A percentile compares a stretch with the other conserved stretches of the same genome.
Conservation (phyloP, 2,888 invertebrate species). For the Cosmia trapezina region DNA sequence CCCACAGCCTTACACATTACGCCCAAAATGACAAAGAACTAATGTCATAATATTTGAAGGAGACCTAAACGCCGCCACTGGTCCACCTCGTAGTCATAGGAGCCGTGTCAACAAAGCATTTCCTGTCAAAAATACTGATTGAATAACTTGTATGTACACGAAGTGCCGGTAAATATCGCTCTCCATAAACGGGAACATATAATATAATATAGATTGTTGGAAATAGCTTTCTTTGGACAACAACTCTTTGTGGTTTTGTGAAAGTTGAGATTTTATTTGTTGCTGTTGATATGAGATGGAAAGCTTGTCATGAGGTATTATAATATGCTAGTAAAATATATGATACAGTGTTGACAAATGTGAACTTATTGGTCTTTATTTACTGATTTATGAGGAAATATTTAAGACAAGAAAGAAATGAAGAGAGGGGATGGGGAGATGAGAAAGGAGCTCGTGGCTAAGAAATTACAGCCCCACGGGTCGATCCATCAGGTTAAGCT, state of each 20-base stretch:
- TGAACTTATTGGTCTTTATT: not conserved
- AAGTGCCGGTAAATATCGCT: constrained; percentile 55
- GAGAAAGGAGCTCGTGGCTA: too few species aligned
- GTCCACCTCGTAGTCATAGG: constrained; percentile 35
- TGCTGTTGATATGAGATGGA: constrained; percentile 18
- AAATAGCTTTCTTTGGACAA: constrained; percentile 56
- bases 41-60: constrained; percentile 63
- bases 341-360: constrained; percentile 3
- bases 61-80: constrained; percentile 52
- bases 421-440: too few species aligned
- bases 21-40: constrained; percentile 53
- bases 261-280: constrained; percentile 56
- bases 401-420: not conserved
- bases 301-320: constrained; percentile 34
- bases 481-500: too few species aligned
- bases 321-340: constrained; percentile 1
- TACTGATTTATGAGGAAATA: not conserved
- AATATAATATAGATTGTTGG: constrained; percentile 57
- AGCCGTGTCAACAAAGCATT: constrained; percentile 64
- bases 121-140: constrained; percentile 69
- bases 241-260: constrained; percentile 59
- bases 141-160: constrained; percentile 59
- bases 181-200: constrained; percentile 39
- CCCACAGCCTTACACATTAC: constrained; percentile 22
- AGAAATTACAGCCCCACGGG: too few species aligned